These are phyloP conservation scores for Hypothenemus hampei DNA, from an alignment of 1,140 invertebrate species.

Conservation along the genomic window DNA sequence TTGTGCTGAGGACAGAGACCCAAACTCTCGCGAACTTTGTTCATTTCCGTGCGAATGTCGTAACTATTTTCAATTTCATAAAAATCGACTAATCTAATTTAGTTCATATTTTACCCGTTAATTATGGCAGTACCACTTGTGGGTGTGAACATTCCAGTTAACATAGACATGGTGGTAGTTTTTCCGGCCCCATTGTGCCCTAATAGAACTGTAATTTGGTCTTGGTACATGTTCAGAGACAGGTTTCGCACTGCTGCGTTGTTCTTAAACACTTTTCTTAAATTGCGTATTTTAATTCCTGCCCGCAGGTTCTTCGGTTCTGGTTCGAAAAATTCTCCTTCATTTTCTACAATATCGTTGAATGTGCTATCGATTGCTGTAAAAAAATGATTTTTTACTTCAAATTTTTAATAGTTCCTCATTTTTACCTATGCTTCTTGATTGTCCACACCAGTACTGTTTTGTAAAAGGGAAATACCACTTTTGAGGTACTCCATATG, in stretches of 20 bases:
- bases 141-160: constrained; percentile 66
- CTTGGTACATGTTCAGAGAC: constrained; percentile 63
- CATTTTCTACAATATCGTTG: neutral
- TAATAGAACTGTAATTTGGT: constrained; percentile 66
- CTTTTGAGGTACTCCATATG: constrained; percentile 62
- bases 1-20: constrained; percentile 95
- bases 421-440: neutral
- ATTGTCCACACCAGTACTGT: constrained; percentile 32
- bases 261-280: constrained; percentile 57
- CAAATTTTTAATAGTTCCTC: neutral
- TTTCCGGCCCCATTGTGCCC: constrained; percentile 71
- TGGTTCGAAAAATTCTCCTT: constrained; percentile 32
- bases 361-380: neutral
- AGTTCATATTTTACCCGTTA: constrained; percentile 54
- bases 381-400: neutral
- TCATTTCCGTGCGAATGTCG: constrained; percentile 59
- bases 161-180: constrained; percentile 76
- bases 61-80: constrained; percentile 33
- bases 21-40: constrained; percentile 60
- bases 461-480: constrained; percentile 71
- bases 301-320: constrained; percentile 43
- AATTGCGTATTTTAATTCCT: constrained; percentile 60
- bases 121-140: constrained; percentile 64
- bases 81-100: neutral
- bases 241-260: constrained; percentile 52